Conservation (phyloP, 2,113 vertebrate genomes). For the Chionodraco myersi region DNA sequence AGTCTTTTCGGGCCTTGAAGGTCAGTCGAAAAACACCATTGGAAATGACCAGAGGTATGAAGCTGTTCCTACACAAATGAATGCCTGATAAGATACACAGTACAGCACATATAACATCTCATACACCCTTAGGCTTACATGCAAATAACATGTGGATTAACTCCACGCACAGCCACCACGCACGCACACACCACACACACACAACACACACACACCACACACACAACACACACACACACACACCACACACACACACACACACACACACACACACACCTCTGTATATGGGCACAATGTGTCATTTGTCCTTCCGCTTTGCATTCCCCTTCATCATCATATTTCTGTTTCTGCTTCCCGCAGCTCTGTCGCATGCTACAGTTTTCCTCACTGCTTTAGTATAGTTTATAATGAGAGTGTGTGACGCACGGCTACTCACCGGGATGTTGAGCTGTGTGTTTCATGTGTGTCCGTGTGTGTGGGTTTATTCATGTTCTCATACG, state of each 20-base stretch:
- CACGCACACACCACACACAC: background rate
- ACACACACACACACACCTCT: background rate
- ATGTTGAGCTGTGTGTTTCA: background rate
- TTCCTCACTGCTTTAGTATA: constrained; percentile 28
- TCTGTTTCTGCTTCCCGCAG: constrained; percentile 3
- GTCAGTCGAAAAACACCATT: too few relatives aligned
- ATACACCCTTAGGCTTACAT: background rate
- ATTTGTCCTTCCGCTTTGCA: constrained; percentile 28
- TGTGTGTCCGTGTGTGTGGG: constrained; percentile 4
- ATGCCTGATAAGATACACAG: background rate
- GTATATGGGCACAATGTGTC: constrained; percentile 5
- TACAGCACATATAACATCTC: background rate
- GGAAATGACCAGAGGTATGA: too few relatives aligned
- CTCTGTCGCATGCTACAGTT: constrained; percentile 30
- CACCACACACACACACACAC: background rate
- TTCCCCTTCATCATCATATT: constrained; percentile 35
- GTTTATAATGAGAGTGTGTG: constrained; percentile 22
- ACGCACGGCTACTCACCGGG: constrained; percentile 25
- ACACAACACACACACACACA: background rate
- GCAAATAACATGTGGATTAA: background rate
- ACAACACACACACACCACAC: background rate
- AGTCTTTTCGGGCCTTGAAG: too few relatives aligned
- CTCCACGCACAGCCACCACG: background rate
- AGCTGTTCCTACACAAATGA: too few relatives aligned
- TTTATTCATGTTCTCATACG: constrained; percentile 56